phyloP scores from a whole-genome alignment of 2,797 vertebrate genomes.

The Tragopan temminckii region DNA sequence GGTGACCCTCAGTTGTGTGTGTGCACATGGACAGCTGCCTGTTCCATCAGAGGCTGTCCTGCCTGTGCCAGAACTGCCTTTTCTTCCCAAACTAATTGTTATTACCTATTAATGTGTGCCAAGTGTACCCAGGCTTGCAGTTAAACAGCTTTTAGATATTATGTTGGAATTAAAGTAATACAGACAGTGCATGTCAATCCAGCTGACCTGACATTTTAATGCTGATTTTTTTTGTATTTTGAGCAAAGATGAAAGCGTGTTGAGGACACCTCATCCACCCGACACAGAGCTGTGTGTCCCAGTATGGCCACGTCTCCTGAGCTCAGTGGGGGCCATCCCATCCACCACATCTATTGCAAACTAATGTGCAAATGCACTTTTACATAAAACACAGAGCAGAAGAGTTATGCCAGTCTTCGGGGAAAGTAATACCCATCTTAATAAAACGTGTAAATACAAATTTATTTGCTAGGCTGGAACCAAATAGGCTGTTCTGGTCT shows the following conservation, averaged over 20 bases:
- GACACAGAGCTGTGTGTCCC: not conserved
- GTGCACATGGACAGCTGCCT: rapidly evolving
- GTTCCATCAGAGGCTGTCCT: rapidly evolving
- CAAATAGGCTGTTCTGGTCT: constrained; percentile 55
- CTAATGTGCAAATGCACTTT: not conserved
- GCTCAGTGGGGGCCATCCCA: not conserved
- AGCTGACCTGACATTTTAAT: not conserved
- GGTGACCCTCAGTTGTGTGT: not conserved
- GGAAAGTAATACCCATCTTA: constrained; percentile 58
- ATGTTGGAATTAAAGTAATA: not conserved
- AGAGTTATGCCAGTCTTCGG: constrained; percentile 52
- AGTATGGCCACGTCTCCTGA: rapidly evolving
- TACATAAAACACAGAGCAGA: constrained; percentile 1
- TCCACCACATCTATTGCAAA: not conserved
- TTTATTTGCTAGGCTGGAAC: constrained; percentile 69
- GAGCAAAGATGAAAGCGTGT: not conserved
- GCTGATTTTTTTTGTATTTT: not conserved
- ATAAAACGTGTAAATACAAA: constrained; percentile 72
- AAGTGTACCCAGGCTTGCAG: not conserved
- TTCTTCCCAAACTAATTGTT: not conserved
- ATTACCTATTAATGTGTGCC: not conserved
- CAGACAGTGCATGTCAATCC: not conserved
- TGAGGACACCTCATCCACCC: not conserved
- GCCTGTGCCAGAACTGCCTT: rapidly evolving
- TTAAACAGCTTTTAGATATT: not conserved